Evolutionary conservation across 2,113 vertebrate species (phyloP).

Genomic region (Campylomormyrus numenius): DNA sequence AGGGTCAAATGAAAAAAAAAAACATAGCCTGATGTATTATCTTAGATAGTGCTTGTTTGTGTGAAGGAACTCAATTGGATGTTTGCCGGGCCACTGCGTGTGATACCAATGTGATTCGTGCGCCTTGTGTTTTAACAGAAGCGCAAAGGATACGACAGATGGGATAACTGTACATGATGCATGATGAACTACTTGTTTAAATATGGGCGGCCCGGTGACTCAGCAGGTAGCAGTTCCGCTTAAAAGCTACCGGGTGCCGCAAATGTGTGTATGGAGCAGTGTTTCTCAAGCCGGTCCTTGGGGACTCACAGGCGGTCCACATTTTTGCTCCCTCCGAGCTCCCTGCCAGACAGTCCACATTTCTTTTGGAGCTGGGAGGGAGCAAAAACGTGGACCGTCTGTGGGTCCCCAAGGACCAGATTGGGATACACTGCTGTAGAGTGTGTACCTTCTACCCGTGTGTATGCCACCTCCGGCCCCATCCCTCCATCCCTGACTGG

Average conservation of each 20-base stretch:
- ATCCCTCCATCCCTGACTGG: background rate
- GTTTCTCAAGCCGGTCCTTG: background rate
- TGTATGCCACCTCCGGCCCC: background rate
- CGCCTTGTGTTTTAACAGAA: background rate
- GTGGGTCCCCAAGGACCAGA: background rate
- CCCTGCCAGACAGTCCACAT: background rate
- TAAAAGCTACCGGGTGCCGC: background rate
- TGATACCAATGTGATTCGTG: background rate
- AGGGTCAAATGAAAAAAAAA: background rate
- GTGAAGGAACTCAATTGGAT: background rate
- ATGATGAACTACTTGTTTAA: background rate
- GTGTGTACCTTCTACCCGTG: background rate
- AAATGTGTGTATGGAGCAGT: background rate
- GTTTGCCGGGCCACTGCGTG: background rate
- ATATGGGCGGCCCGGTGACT: background rate
- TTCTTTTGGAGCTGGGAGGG: background rate
- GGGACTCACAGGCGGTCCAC: background rate
- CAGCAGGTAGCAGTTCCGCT: background rate
- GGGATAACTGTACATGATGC: background rate
- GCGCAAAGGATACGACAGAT: background rate
- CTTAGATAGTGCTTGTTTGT: background rate
- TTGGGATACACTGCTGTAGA: background rate
- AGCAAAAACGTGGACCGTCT: background rate
- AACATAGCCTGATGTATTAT: background rate
- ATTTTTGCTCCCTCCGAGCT: background rate